Evolutionary conservation across 2,797 vertebrate genomes (phyloP).

Genomic region (Chaunax sp.): DNA sequence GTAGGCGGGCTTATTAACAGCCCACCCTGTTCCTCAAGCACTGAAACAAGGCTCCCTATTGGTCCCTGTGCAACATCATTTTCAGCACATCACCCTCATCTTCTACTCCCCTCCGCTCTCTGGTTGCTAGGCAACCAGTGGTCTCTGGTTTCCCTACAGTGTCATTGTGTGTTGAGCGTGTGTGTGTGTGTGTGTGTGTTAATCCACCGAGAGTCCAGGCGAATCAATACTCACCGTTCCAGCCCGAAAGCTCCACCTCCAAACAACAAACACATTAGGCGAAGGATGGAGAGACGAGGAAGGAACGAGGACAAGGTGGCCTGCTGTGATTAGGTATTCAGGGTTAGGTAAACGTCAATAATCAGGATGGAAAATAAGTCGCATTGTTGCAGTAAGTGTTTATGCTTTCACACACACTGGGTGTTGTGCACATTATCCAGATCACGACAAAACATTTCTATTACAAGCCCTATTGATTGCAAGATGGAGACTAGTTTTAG

Average conservation of each 20-base stretch:
- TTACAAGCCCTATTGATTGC: background rate
- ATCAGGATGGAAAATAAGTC: conserved; percentile 44
- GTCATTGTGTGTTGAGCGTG: conserved; percentile 31
- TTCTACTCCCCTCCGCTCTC: conserved; percentile 80
- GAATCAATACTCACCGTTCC: conserved; percentile 67
- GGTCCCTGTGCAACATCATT: conserved; percentile 58
- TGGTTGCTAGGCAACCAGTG: conserved; percentile 93
- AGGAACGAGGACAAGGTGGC: conserved; percentile 21
- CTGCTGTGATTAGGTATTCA: conserved; percentile 55
- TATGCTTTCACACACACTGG: conserved; percentile 7
- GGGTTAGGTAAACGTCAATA: conserved; percentile 50
- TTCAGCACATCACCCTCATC: conserved; percentile 71
- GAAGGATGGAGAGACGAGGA: conserved; percentile 26
- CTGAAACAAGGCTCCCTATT: conserved; percentile 52
- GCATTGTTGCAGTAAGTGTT: conserved; percentile 28
- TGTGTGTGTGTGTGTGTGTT: conserved; percentile 17
- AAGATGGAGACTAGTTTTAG: background rate
- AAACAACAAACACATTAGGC: conserved; percentile 42
- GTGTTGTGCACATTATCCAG: conserved; percentile 3
- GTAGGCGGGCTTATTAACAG: conserved; percentile 57
- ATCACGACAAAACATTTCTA: conserved; percentile 6
- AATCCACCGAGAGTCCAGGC: conserved; percentile 31
- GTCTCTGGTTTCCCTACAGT: conserved; percentile 85
- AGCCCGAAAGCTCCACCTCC: conserved; percentile 43
- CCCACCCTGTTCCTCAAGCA: background rate